These are phyloP conservation scores for Rhysida immarginata DNA, from an alignment of 1,140 invertebrate genomes.

Conservation along the genomic window DNA sequence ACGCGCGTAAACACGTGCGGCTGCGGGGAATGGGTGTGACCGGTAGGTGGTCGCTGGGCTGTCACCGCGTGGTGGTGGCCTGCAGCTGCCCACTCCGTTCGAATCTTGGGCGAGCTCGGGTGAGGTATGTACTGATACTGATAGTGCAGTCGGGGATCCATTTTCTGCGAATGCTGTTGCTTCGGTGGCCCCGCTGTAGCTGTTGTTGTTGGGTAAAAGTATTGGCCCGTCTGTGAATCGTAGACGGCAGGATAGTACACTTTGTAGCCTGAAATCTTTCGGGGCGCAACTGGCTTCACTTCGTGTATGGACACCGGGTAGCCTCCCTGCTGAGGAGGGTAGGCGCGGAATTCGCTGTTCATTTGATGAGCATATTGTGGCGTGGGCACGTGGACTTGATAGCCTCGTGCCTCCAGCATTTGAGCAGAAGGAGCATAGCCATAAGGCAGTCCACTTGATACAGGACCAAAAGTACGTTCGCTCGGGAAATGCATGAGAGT, in stretches of 20 bases:
- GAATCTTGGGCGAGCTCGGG: neutral
- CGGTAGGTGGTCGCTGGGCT: neutral
- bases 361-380: neutral
- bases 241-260: neutral
- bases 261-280: neutral
- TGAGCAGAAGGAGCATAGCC: constrained; percentile 2
- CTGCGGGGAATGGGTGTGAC: neutral
- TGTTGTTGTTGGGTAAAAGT: neutral
- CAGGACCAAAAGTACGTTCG: neutral
- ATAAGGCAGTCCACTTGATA: neutral
- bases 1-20: neutral
- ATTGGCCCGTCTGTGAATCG: neutral
- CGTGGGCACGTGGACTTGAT: neutral
- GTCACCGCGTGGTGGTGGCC: neutral
- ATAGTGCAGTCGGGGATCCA: neutral
- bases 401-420: neutral
- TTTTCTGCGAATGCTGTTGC: neutral
- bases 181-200: too few species aligned
- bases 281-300: neutral
- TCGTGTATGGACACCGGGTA: neutral
- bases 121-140: neutral
- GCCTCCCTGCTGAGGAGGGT: neutral
- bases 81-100: neutral
- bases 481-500: neutral
- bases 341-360: neutral